Evolutionary conservation across 2,797 vertebrate species (phyloP).

Genomic region (Alauda arvensis): DNA sequence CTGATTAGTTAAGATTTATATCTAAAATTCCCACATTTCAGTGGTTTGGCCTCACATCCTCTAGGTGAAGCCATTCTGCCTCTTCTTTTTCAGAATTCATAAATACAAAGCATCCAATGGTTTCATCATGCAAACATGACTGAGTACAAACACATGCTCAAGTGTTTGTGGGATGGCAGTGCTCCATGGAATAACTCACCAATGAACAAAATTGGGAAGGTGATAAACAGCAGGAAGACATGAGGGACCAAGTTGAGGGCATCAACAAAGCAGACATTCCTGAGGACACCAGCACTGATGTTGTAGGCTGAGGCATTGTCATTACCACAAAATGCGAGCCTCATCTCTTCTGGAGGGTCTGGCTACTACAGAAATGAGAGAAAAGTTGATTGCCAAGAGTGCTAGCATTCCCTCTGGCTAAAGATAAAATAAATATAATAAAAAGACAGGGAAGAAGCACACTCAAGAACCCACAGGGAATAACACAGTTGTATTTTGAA

Average conservation of each 20-base stretch:
- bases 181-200: slow-evolving; percentile 74
- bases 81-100: background rate
- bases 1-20: background rate
- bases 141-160: background rate
- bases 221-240: slow-evolving; percentile 96
- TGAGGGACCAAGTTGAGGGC: slow-evolving; percentile 96
- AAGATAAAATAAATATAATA: background rate
- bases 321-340: slow-evolving; percentile 88
- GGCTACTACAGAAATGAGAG: background rate
- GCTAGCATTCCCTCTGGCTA: background rate
- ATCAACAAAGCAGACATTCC: slow-evolving; percentile 95
- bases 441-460: background rate
- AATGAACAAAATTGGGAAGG: slow-evolving; percentile 97
- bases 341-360: slow-evolving; percentile 69
- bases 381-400: background rate
- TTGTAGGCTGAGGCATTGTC: slow-evolving; percentile 80
- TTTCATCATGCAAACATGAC: background rate
- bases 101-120: background rate
- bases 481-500: background rate
- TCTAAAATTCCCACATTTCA: background rate
- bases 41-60: fast-evolving
- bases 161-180: background rate
- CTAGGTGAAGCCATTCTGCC: background rate
- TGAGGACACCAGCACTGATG: slow-evolving; percentile 80
- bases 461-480: background rate